Percentiles rank a stretch among this genome's conserved stretches.
phyloP scores from a whole-genome alignment of 2,888 invertebrate species.

The Leucophenga montana region DNA sequence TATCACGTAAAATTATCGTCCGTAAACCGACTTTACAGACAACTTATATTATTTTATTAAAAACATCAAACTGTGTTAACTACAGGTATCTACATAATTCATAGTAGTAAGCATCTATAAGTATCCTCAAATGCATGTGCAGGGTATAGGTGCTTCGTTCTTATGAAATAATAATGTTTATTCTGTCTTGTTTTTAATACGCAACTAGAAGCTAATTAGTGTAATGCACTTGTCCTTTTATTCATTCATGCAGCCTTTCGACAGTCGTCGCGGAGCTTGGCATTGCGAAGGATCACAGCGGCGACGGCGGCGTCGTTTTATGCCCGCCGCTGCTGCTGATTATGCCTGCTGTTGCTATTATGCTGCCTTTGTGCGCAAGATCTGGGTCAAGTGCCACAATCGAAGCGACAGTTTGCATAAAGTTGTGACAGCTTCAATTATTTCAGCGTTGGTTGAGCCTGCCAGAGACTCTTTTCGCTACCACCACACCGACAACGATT shows the following conservation, averaged over 20 bases:
- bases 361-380: neutral
- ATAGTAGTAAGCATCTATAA: no score
- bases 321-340: neutral
- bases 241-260: neutral
- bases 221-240: neutral
- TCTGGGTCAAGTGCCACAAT: slow-evolving; percentile 26
- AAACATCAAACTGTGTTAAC: no score
- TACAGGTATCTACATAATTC: no score
- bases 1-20: no score
- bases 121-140: no score
- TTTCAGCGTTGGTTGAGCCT: neutral
- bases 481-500: neutral
- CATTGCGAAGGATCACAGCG: no score
- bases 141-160: neutral
- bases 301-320: neutral
- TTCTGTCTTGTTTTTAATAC: neutral
- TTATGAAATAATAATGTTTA: neutral
- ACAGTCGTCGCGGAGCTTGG: no score
- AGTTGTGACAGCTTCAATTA: slow-evolving; percentile 27
- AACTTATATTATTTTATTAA: no score
- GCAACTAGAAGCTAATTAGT: slow-evolving; percentile 24
- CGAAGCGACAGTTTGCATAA: slow-evolving; percentile 25
- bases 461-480: neutral
- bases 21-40: no score
- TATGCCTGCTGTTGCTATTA: neutral